Evolutionary conservation across 2,113 vertebrate species (phyloP).

Genomic region (Microtus oregoni): DNA sequence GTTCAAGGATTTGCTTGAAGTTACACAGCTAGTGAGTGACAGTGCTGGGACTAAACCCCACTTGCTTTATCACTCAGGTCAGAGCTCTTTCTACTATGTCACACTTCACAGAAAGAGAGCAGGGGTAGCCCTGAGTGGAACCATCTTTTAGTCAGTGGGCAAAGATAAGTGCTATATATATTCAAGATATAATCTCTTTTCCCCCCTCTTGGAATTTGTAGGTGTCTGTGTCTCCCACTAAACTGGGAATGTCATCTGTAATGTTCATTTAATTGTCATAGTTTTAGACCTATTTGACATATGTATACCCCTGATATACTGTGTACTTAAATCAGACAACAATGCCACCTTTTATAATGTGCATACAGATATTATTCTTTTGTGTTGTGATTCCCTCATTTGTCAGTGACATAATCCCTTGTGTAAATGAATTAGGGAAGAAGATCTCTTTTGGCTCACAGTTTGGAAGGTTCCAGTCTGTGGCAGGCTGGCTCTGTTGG

Average conservation of each 20-base stretch:
- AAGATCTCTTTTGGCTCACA: not conserved
- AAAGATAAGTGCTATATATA: not conserved
- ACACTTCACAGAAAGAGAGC: not conserved
- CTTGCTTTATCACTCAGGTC: not conserved
- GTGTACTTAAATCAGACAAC: not conserved
- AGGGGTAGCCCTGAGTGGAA: not conserved
- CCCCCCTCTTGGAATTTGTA: not conserved
- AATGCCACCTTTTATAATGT: not conserved
- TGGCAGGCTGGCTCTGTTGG: not conserved
- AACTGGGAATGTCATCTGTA: not conserved
- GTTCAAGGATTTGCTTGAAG: not conserved
- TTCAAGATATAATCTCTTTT: not conserved
- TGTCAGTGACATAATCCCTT: not conserved
- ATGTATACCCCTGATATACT: not conserved
- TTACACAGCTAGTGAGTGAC: not conserved
- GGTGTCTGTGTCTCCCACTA: not conserved
- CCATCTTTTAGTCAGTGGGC: not conserved
- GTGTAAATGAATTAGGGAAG: not conserved
- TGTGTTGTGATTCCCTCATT: not conserved
- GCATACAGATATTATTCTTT: not conserved
- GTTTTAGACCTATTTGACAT: not conserved
- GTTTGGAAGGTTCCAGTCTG: not conserved
- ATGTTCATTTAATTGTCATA: not conserved
- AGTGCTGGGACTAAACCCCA: not conserved
- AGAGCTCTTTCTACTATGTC: not conserved